Base-by-base conservation (phyloP, 2,888 invertebrate genomes). In the Strigamia maritima region DNA sequence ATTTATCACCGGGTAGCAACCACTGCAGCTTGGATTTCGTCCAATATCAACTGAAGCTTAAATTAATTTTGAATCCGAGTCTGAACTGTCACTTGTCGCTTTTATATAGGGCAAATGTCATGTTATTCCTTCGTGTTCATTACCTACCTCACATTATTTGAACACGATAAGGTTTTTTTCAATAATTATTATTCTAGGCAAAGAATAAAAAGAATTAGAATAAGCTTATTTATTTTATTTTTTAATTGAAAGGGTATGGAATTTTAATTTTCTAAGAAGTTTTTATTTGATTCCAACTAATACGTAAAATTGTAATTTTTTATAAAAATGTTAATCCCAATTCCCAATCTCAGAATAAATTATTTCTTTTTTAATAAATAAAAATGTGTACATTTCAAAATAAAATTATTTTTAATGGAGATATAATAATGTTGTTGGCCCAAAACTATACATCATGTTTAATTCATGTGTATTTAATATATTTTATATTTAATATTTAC, bases 1-100 rank as follows among this genome's bases (percentile, higher is more conserved):
- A 94, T 94, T 83, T 94, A 94, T 86, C 94, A 94, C 85, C 92
- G 92, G 84, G 91, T 94, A 1, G 83, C 84, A 26, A 82, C 83
- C 74, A 84, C 85, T 14, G 83, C 84, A 26, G 82, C 83, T 77
- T 85, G 85, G 85, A 83, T 85, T 22, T 80, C 82, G 12, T 81
- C 82, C 28, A 81, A 82, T 60, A 81, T 82, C 76, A 76, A 77
- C 35, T 76, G 75, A 80, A 38, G 24, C 70, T 14, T 70, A 12
- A 28, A 70, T 70, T 70, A 26, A 70, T 70, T 70, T 24, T 70
- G 70, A 16, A 70, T 70, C 70, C 22, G 19, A 54, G 19, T 54
- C 16, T 44, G 44, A 14, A 44, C 44, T 44, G 44, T n/a, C 44
- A 44, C 2, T 54, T 19, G 19, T 54, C 8, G 19, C 19, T 54